These are phyloP conservation scores for Gallinago solitaria DNA, from an alignment of 2,797 vertebrate species.

Conservation along the genomic window DNA sequence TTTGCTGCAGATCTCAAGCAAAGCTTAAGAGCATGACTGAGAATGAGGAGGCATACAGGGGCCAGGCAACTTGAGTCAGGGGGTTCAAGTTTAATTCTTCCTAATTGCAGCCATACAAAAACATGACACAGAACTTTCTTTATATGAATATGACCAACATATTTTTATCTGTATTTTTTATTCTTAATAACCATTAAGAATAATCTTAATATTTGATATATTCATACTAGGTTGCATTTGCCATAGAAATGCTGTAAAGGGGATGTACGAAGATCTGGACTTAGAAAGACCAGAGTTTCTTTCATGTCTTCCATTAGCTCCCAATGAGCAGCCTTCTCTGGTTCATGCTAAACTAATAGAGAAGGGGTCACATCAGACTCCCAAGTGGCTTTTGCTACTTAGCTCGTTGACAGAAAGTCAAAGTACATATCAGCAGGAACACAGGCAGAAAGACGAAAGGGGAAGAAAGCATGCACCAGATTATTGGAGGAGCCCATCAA, in stretches of 20 bases:
- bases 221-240: neutral
- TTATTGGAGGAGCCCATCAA: conserved; percentile 41
- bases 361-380: neutral
- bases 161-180: neutral
- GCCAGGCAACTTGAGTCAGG: neutral
- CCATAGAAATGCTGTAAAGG: neutral
- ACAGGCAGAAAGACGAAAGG: conserved; percentile 22
- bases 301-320: neutral
- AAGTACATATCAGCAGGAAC: neutral
- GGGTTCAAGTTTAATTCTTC: neutral
- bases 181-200: neutral
- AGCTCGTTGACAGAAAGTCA: neutral
- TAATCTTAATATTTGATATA: neutral
- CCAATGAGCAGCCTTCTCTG: neutral
- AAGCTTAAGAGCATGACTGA: neutral
- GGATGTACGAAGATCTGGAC: neutral
- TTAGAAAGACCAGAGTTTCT: neutral
- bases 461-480: conserved; percentile 6
- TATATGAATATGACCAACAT: neutral
- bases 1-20: neutral
- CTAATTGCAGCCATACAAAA: neutral
- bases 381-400: neutral
- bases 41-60: neutral
- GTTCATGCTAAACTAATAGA: rapidly evolving
- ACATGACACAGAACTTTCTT: neutral